Conservation (phyloP, 2,113 vertebrate genomes). For the Elephas maximus region DNA sequence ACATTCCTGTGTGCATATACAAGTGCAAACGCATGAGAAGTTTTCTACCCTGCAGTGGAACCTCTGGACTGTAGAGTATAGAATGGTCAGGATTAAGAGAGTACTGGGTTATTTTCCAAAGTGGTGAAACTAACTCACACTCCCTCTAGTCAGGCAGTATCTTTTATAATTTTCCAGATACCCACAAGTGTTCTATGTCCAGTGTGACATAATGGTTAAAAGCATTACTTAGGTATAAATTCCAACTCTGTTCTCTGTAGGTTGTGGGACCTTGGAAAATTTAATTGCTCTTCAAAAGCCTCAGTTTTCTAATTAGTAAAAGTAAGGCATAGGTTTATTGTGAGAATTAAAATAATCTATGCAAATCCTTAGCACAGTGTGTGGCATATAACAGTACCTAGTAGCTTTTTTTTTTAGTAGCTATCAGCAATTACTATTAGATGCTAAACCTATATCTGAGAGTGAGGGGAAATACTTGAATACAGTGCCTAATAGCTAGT, state of each 20-base stretch:
- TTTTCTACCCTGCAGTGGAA: neutral
- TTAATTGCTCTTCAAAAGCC: neutral
- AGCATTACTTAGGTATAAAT: neutral
- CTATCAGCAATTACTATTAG: neutral
- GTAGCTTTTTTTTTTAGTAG: too few species aligned
- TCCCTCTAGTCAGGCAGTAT: neutral
- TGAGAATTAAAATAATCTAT: constrained; percentile 5
- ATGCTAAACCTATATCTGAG: neutral
- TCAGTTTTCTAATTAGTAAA: neutral
- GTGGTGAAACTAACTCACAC: neutral
- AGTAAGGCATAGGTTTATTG: neutral
- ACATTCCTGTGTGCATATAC: neutral
- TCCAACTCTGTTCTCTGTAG: neutral
- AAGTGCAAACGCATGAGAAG: neutral
- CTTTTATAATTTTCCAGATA: neutral
- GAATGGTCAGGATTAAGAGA: neutral
- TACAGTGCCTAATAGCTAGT: neutral
- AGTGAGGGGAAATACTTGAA: neutral
- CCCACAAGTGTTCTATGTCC: neutral
- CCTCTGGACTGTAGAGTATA: neutral
- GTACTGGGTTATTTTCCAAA: neutral
- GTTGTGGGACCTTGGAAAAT: neutral
- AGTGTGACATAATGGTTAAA: neutral
- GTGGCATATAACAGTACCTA: neutral
- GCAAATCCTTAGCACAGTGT: neutral